These are phyloP conservation scores for Bufo gargarizans DNA, from an alignment of 2,113 vertebrate species.

Conservation along the genomic window DNA sequence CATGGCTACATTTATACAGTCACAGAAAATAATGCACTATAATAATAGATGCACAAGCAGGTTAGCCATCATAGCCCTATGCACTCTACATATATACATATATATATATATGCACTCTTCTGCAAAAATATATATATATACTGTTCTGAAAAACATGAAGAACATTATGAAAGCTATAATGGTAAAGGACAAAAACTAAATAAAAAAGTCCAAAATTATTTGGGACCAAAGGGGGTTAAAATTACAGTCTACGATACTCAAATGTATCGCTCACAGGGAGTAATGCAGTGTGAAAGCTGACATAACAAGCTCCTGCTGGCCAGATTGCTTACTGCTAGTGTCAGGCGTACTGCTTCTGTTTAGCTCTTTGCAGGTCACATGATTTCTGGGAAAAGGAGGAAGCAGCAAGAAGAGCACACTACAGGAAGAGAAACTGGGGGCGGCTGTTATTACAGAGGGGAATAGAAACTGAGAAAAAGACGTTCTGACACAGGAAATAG, in stretches of 20 bases:
- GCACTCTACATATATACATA: too few species aligned
- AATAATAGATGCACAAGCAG: too few species aligned
- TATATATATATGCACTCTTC: too few species aligned
- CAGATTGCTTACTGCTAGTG: not conserved
- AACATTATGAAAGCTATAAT: not conserved
- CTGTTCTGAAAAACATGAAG: not conserved
- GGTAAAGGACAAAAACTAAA: not conserved
- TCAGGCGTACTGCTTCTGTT: not conserved
- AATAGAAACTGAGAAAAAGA: slow-evolving; percentile 50
- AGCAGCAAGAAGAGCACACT: slow-evolving; percentile 59
- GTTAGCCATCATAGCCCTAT: too few species aligned
- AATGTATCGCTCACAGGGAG: not conserved
- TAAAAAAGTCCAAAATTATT: not conserved
- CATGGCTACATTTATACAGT: too few species aligned
- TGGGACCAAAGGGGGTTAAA: not conserved
- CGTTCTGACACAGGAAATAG: not conserved
- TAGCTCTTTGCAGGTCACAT: slow-evolving; percentile 69
- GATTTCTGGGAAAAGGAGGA: slow-evolving; percentile 77
- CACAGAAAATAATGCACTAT: too few species aligned
- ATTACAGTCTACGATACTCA: not conserved
- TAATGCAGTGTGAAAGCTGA: not conserved
- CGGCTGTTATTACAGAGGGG: not conserved
- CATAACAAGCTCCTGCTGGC: not conserved
- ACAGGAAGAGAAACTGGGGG: slow-evolving; percentile 27
- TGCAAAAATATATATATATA: too few species aligned